Percentiles rank a stretch among this genome's conserved stretches.
Conservation (phyloP, 2,888 invertebrate genomes). For the Thecophora atra region DNA sequence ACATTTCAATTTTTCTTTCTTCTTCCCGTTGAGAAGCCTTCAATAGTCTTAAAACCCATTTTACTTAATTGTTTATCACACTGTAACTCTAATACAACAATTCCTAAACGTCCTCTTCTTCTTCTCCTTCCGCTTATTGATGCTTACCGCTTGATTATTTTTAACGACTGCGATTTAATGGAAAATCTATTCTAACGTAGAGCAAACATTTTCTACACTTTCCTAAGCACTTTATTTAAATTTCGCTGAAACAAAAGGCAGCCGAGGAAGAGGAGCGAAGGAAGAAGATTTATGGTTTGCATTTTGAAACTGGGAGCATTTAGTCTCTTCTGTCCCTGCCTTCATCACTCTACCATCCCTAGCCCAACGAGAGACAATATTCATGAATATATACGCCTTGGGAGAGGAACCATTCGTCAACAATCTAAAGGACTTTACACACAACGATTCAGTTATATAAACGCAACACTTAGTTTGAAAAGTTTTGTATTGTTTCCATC, state of each 20-base stretch:
- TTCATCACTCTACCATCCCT: too few species aligned
- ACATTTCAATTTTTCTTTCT: not conserved
- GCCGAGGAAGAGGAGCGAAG: not conserved
- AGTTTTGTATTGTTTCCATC: slow-evolving; percentile 23
- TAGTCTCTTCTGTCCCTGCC: not conserved
- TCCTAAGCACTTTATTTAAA: slow-evolving; percentile 13
- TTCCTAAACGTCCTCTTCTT: too few species aligned
- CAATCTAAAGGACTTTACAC: not conserved
- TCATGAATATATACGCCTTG: too few species aligned
- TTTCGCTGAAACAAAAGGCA: slow-evolving; percentile 11
- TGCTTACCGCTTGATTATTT: slow-evolving; percentile 3
- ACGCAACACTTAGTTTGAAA: not conserved
- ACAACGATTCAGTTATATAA: not conserved
- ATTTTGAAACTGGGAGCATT: slow-evolving; percentile 15
- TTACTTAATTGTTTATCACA: not conserved
- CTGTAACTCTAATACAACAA: not conserved
- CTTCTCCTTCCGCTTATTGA: not conserved
- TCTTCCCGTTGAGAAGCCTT: not conserved
- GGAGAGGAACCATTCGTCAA: not conserved
- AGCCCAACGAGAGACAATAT: too few species aligned
- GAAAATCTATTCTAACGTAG: slow-evolving; percentile 1
- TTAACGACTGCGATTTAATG: slow-evolving; percentile 21
- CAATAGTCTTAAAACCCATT: not conserved
- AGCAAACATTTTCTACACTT: slow-evolving; percentile 15
- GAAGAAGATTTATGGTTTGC: slow-evolving; percentile 28